Base-by-base conservation (phyloP, 2,113 vertebrate species). In the Myotis lucifugus region DNA sequence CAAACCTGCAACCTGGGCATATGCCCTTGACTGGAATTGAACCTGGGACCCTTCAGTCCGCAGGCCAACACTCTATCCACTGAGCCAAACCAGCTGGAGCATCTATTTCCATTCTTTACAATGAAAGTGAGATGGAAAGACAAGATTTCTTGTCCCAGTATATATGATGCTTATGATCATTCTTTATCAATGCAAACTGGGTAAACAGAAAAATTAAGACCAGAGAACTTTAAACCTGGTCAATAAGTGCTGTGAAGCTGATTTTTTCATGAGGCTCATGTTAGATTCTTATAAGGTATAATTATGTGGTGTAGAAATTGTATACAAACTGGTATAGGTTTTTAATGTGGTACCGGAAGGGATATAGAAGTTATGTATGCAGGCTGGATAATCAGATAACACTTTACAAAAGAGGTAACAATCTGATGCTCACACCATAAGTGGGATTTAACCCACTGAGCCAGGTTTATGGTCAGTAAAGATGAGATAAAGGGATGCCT, bases 51-150 rank as follows among this genome's bases (percentile, higher is more conserved):
- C 56, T 61, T 61, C 59, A 61, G 59, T 61, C 9, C 9, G 1
- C 10, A 61, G 59, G 23, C 25, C 23, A 1, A 27, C 25, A 27
- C 59, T 27, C 56, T 59, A 25, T 27, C 59, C 11, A 61, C 59
- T 61, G 9, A 61, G 23, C 21, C 56, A 59, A 25, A 59, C 23
- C 56, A 59, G 56, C 25, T 25, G 59, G 25, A 10, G 10, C 59
- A 61, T 61, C 59, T 91, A 21, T 93, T 81, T 97, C 56, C 14
- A 50, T 79, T 95, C 69, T 93, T 88, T 48, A 77, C 61, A 87
- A 4, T 91, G 40, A 73, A 95, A 69, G 23, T 88, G 64, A 50
- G 8, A n/a, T 76, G 42, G 34, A 77, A 84, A 64, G 50, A 87
- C 54, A 46, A 69, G 19, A 21, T 76, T 91, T 46, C 52, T 95